Evolutionary conservation across 2,113 vertebrate genomes (phyloP), one percentile per base, ranked within the genome.

Genomic region (Marmota flaviventris): DNA sequence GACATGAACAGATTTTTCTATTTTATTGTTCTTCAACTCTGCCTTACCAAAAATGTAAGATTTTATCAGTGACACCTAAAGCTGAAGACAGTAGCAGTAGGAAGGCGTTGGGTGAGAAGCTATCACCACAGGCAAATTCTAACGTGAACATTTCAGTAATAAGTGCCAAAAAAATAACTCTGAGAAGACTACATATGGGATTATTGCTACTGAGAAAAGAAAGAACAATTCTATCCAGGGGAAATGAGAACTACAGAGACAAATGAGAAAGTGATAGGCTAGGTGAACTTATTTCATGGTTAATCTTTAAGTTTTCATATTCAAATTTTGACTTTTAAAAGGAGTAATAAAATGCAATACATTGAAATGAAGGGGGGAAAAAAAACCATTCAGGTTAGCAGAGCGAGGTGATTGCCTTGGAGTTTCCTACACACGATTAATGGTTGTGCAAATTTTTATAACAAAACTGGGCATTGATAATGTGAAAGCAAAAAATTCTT

Each of bases 271-370:
- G 48, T 29, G 20, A 37, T 45, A 17, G 70, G 53, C 22, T 32
- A 27, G 29, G 27, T 45, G 77, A 70, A 91, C 32, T 56, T 53
- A 53, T 24, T 86, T 87, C 77, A 63, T 58, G 51, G 10, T 29
- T 79, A 70, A n/a, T 72, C 69, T 82, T 85, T 84, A 63, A 72
- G 63, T 69, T 67, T 91, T 84, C 56, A n/a, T 32, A 78, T 86
- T 69, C 32, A 53, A 13, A 27, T 20, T 32, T n/a, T 63, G 51
- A 42, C 45, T 88, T 61, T 88, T 39, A 53, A 56, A 78, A 85
- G 56, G 37, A 65, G 48, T 48, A 73, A 25, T 61, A 67, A 79
- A 81, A 72, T 53, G 18, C 24, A 39, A n/a, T 45, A 7, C 45
- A 63, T 77, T 63, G 29, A 58, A 87, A 63, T 8, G 32, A 53